Evolutionary conservation across 2,797 vertebrate species (phyloP).

Genomic region (Crenichthys baileyi): DNA sequence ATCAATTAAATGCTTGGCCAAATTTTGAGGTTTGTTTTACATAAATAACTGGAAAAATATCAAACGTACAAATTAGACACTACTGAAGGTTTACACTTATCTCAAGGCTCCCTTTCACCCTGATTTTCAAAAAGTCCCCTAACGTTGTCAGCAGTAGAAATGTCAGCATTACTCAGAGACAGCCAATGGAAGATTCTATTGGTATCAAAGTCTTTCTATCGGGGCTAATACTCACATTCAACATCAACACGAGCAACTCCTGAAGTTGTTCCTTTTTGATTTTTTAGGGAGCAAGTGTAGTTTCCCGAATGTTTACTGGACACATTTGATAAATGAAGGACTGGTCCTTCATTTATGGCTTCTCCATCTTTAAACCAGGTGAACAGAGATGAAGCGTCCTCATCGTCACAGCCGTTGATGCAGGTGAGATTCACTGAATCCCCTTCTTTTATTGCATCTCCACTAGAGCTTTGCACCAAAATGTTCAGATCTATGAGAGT

Average conservation of each 20-base stretch:
- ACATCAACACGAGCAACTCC: slow-evolving; percentile 26
- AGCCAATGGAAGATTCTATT: neutral
- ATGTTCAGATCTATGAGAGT: slow-evolving; percentile 24
- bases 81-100: neutral
- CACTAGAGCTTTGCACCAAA: neutral
- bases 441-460: slow-evolving; percentile 28
- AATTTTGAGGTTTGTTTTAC: neutral
- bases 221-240: slow-evolving; percentile 49
- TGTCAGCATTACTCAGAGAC: neutral
- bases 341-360: slow-evolving; percentile 12
- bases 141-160: neutral
- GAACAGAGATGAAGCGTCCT: slow-evolving; percentile 5
- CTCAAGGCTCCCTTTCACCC: neutral
- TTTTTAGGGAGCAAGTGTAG: slow-evolving; percentile 51
- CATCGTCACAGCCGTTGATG: slow-evolving; percentile 16
- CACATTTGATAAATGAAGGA: slow-evolving; percentile 31
- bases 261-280: slow-evolving; percentile 12
- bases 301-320: slow-evolving; percentile 48
- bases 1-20: neutral
- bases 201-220: neutral
- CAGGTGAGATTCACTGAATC: slow-evolving; percentile 50
- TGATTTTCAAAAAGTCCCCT: neutral
- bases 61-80: too few species aligned
- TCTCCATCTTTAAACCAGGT: slow-evolving; percentile 54
- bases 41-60: neutral